phyloP scores from a whole-genome alignment of 2,113 vertebrate species.

The Lepus timidus region DNA sequence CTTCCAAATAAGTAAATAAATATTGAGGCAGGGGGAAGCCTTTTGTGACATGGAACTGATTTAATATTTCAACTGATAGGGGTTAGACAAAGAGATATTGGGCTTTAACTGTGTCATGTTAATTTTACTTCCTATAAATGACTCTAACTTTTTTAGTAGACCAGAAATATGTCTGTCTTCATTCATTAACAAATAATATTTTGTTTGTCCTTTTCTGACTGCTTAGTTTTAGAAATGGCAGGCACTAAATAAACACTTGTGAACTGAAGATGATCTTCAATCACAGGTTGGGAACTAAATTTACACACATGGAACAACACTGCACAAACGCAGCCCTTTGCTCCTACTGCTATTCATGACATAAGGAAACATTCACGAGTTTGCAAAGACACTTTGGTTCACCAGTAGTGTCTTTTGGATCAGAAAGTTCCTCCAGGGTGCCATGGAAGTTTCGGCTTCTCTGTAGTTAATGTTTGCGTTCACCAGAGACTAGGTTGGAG shows the following conservation, averaged over 20 bases:
- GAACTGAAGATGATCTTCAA: conserved; percentile 70
- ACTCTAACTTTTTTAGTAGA: not conserved
- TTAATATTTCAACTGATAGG: not conserved
- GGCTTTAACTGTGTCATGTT: conserved; percentile 7
- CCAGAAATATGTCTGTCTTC: conserved; percentile 3
- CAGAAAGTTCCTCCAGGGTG: conserved; percentile 72
- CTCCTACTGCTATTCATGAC: conserved; percentile 14
- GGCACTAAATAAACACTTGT: conserved; percentile 69
- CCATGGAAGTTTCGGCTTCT: conserved; percentile 73
- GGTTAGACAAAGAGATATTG: not conserved
- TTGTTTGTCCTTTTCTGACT: conserved; percentile 47
- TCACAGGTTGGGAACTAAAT: not conserved
- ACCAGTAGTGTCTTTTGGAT: conserved; percentile 67
- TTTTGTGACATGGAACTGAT: not conserved
- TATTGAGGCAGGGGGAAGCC: not conserved
- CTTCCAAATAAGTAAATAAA: too few species aligned
- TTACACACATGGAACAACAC: conserved; percentile 48
- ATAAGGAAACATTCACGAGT: conserved; percentile 62
- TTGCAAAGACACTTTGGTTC: conserved; percentile 63
- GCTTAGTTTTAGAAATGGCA: conserved; percentile 22
- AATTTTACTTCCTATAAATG: not conserved
- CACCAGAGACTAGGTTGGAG: conserved; percentile 61
- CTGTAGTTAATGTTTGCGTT: conserved; percentile 62
- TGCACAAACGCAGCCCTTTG: not conserved
- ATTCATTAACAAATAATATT: conserved; percentile 34